Percentiles rank a stretch among this genome's conserved stretches.
These are phyloP conservation scores for Shargacucullia verbasci DNA, from an alignment of 2,888 invertebrate genomes.

Conservation along the genomic window DNA sequence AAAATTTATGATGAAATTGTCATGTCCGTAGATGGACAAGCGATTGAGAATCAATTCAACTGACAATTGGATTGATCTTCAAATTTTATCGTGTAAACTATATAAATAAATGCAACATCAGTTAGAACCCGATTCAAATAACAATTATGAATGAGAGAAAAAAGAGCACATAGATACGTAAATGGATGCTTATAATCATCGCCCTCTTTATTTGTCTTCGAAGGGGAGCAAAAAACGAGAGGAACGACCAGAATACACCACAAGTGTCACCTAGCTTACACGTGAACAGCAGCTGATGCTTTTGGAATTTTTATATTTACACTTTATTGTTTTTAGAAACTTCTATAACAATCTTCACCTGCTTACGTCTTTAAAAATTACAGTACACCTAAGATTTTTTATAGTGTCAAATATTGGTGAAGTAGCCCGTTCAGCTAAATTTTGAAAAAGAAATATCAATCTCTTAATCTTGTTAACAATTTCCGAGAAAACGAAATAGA, in stretches of 20 bases:
- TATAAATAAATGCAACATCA: no score
- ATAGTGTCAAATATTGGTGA: slow-evolving; percentile 6
- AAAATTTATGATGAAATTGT: no score
- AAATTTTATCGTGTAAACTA: no score
- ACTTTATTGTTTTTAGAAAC: slow-evolving; percentile 28
- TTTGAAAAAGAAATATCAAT: neutral
- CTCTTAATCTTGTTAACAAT: neutral
- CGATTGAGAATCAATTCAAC: no score
- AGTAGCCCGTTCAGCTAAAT: neutral
- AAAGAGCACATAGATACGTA: no score
- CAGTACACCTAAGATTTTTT: no score
- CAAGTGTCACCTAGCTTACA: slow-evolving; percentile 20
- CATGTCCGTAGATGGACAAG: no score
- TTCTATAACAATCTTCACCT: slow-evolving; percentile 21
- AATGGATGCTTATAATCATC: slow-evolving; percentile 1
- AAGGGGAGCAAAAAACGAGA: slow-evolving; percentile 7
- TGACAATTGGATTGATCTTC: no score
- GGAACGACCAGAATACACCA: slow-evolving; percentile 16
- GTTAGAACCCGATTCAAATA: no score
- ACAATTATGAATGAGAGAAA: no score
- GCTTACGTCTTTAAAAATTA: slow-evolving; percentile 3
- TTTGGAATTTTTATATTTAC: slow-evolving; percentile 6
- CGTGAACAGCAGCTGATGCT: slow-evolving; percentile 32
- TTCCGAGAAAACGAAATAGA: slow-evolving; percentile 23
- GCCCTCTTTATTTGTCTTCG: slow-evolving; percentile 7